These are phyloP conservation scores for Bombus superbus DNA, from an alignment of 1,140 invertebrate species.

Conservation along the genomic window DNA sequence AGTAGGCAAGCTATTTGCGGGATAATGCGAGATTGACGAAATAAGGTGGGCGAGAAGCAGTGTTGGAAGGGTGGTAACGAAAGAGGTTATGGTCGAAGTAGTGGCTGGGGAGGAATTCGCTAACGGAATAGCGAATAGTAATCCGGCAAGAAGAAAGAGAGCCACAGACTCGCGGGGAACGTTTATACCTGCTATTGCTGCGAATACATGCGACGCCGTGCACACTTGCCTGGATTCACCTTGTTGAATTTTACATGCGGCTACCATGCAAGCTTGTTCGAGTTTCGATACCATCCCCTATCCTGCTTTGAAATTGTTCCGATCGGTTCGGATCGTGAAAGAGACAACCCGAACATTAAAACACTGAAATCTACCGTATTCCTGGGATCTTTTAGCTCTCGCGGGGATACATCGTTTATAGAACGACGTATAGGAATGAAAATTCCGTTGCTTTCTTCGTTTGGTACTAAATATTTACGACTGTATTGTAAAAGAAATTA, in stretches of 20 bases:
- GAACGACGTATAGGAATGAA: not conserved
- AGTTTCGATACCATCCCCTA: slow-evolving; percentile 6
- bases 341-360: slow-evolving; percentile 5
- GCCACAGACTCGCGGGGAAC: slow-evolving; percentile 6
- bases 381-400: not conserved
- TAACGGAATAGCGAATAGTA: slow-evolving; percentile 59
- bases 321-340: not conserved
- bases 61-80: slow-evolving; percentile 36
- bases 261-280: slow-evolving; percentile 39
- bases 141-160: slow-evolving; percentile 14
- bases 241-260: slow-evolving; percentile 69
- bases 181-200: slow-evolving; percentile 29
- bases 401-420: not conserved
- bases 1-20: slow-evolving; percentile 65
- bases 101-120: slow-evolving; percentile 49
- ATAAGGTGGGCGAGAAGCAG: slow-evolving; percentile 34
- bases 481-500: not conserved
- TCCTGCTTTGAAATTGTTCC: slow-evolving; percentile 29
- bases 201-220: slow-evolving; percentile 54
- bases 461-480: not conserved
- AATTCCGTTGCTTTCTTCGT: not conserved
- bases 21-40: slow-evolving; percentile 71
- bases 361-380: not conserved
- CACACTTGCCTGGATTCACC: slow-evolving; percentile 56
- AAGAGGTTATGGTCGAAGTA: slow-evolving; percentile 50